A percentile compares a stretch with the other conserved stretches of the same genome.
These are phyloP conservation scores for Oligia fasciuncula DNA, from an alignment of 2,888 invertebrate species.

Conservation along the genomic window DNA sequence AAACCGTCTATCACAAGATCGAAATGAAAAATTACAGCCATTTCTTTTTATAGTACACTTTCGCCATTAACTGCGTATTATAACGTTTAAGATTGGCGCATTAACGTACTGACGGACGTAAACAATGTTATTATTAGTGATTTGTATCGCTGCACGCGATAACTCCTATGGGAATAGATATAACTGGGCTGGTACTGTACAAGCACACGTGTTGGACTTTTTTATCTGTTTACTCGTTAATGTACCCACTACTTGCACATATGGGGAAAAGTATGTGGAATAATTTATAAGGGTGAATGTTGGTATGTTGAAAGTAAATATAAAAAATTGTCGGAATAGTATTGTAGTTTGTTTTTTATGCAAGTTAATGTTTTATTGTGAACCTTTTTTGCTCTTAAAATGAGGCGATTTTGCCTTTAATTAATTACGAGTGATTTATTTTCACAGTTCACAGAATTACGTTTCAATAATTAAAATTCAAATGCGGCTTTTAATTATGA, in stretches of 20 bases:
- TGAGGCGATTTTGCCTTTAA: not conserved
- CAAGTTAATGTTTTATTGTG: conserved; percentile 15
- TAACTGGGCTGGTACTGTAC: conserved; percentile 68
- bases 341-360: conserved; percentile 21
- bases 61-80: conserved; percentile 56
- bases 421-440: conserved; percentile 26
- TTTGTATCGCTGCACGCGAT: conserved; percentile 65
- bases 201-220: conserved; percentile 70
- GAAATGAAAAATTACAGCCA: conserved; percentile 24
- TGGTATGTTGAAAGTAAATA: conserved; percentile 42
- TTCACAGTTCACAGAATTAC: not conserved
- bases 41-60: conserved; percentile 58
- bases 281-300: conserved; percentile 46
- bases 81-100: conserved; percentile 66
- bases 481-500: conserved; percentile 12
- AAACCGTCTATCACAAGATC: conserved; percentile 26
- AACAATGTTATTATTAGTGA: conserved; percentile 70
- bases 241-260: conserved; percentile 41
- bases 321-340: conserved; percentile 19
- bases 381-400: conserved; percentile 4
- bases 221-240: conserved; percentile 68
- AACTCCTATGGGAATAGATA: conserved; percentile 67
- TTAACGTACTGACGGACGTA: conserved; percentile 63
- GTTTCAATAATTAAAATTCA: conserved; percentile 15
- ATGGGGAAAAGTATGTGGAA: conserved; percentile 45